Conservation (phyloP, 1,140 invertebrate genomes). For the Apolygus lucorum region DNA sequence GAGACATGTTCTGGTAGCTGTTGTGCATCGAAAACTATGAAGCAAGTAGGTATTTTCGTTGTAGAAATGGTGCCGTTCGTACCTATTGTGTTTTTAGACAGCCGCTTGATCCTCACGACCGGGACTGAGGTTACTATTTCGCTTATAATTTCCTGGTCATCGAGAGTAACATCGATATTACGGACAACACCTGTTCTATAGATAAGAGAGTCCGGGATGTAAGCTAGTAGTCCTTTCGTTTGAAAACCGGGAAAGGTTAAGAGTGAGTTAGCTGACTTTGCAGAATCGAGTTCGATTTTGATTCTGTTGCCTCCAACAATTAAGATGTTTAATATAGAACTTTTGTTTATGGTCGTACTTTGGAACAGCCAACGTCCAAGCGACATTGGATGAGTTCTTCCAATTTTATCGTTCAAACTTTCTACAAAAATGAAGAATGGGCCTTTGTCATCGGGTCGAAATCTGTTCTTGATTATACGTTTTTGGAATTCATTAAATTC, state of each 20-base stretch:
- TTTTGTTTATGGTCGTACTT: background rate
- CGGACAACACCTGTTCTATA: too few species aligned
- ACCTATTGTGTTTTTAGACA: background rate
- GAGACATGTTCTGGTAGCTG: background rate
- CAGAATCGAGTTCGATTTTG: background rate
- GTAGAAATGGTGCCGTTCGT: background rate
- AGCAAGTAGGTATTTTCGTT: background rate
- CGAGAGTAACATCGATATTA: background rate
- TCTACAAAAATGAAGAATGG: too few species aligned
- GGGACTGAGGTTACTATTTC: background rate
- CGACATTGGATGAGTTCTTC: background rate
- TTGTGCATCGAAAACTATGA: background rate
- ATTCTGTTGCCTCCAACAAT: background rate
- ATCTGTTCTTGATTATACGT: too few species aligned
- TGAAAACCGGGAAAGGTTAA: background rate
- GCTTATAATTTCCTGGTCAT: background rate
- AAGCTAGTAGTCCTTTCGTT: background rate
- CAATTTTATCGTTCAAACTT: background rate
- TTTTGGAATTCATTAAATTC: slow-evolving; percentile 1
- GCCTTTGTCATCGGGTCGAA: background rate
- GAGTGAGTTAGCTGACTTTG: background rate
- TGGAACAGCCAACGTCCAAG: background rate
- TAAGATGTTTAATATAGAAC: background rate
- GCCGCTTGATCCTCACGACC: background rate
- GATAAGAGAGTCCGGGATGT: too few species aligned